A percentile compares a stretch with the other conserved stretches of the same genome.
Conservation (phyloP, 2,888 invertebrate species). For the Timema cristinae region DNA sequence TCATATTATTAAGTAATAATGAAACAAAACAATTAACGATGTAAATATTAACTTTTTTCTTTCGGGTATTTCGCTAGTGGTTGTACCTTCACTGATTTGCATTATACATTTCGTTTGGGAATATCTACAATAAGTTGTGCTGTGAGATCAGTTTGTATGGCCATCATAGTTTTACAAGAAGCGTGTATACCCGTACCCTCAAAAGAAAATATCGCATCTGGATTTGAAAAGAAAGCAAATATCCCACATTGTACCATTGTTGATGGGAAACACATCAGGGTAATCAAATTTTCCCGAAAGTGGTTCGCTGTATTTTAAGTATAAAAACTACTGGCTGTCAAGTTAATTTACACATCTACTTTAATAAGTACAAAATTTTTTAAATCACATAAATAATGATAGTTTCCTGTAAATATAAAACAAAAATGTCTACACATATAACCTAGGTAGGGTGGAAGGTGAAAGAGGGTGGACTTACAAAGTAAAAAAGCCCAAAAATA, state of each 20-base stretch:
- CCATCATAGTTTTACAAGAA: constrained; percentile 29
- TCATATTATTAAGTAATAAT: too few species aligned
- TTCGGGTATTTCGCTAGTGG: constrained; percentile 34
- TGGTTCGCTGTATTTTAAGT: too few species aligned
- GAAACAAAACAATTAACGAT: too few species aligned
- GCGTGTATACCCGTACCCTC: constrained; percentile 31
- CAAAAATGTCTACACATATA: too few species aligned
- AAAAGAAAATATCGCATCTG: constrained; percentile 32
- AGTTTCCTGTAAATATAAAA: too few species aligned
- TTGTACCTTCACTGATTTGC: constrained; percentile 34
- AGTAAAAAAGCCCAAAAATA: too few species aligned
- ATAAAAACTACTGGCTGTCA: not conserved
- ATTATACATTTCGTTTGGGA: constrained; percentile 32
- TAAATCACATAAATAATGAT: too few species aligned
- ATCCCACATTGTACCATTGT: constrained; percentile 34
- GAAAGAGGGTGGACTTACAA: too few species aligned
- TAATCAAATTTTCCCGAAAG: not conserved
- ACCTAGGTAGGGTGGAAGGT: too few species aligned
- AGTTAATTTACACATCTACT: too few species aligned
- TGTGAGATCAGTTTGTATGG: constrained; percentile 32
- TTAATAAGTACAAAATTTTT: too few species aligned
- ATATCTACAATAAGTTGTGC: constrained; percentile 32
- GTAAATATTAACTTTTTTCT: not conserved
- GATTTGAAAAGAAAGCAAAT: constrained; percentile 33
- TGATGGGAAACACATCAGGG: constrained; percentile 33